Conservation (phyloP, 2,888 invertebrate species). For the Drosophila meridiana region DNA sequence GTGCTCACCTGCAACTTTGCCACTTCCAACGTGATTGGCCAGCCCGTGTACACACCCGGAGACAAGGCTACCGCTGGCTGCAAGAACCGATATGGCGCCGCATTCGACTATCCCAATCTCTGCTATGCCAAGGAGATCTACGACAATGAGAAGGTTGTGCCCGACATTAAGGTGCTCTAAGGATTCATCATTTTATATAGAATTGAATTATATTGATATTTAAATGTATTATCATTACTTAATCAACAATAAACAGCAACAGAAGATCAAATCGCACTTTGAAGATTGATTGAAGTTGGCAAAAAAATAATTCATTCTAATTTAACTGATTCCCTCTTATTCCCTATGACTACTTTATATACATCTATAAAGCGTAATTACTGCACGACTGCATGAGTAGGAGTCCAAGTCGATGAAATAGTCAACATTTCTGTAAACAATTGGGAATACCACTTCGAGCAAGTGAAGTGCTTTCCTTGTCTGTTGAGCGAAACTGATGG, state of each 20-base stretch:
- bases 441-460: too few relatives aligned
- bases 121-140: conserved; percentile 67
- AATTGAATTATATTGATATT: neutral
- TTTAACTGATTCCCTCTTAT: too few relatives aligned
- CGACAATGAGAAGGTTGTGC: conserved; percentile 56
- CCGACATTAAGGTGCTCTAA: conserved; percentile 43
- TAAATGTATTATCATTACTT: neutral
- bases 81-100: conserved; percentile 62
- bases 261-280: neutral
- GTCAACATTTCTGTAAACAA: too few relatives aligned
- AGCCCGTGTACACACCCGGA: conserved; percentile 59
- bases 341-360: too few relatives aligned
- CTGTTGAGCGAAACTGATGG: too few relatives aligned
- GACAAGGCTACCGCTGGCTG: conserved; percentile 58
- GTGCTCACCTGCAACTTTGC: conserved; percentile 67
- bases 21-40: conserved; percentile 56
- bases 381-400: too few relatives aligned
- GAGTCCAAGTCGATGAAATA: too few relatives aligned
- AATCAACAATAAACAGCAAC: conserved; percentile 7
- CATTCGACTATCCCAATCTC: conserved; percentile 61
- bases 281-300: neutral
- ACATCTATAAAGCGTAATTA: too few relatives aligned
- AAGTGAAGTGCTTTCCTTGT: too few relatives aligned
- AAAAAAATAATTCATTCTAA: neutral
- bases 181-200: neutral